Evolutionary conservation across 1,140 invertebrate species (phyloP).

Genomic region (Drosophila leontia): DNA sequence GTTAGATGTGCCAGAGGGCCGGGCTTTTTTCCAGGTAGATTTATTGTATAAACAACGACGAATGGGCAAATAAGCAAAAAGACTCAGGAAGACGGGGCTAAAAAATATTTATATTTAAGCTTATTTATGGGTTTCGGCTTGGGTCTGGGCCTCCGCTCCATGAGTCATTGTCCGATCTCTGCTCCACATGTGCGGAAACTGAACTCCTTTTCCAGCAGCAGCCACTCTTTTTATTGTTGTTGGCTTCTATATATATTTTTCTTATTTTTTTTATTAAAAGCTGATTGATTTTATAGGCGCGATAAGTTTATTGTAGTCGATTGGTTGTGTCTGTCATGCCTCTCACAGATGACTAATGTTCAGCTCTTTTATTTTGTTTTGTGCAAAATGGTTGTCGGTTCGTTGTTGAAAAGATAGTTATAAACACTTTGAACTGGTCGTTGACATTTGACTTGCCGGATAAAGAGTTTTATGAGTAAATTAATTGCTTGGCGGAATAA

Average conservation of each 20-base stretch:
- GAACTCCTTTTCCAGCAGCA: conserved; percentile 70
- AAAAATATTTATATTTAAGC: conserved; percentile 64
- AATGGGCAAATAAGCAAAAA: conserved; percentile 65
- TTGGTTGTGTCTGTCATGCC: conserved; percentile 45
- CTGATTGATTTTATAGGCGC: conserved; percentile 81
- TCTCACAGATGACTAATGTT: conserved; percentile 71
- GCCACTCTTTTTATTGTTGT: conserved; percentile 62
- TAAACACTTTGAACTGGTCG: conserved; percentile 69
- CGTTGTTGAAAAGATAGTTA: conserved; percentile 57
- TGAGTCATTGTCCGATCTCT: conserved; percentile 58
- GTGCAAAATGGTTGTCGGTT: conserved; percentile 24
- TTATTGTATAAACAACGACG: conserved; percentile 72
- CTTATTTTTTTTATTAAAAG: conserved; percentile 53
- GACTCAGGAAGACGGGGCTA: conserved; percentile 34
- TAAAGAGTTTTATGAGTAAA: conserved; percentile 4
- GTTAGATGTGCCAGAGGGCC: conserved; percentile 57
- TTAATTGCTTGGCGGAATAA: neutral
- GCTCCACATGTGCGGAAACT: conserved; percentile 69
- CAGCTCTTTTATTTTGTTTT: conserved; percentile 54
- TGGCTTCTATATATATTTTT: conserved; percentile 17
- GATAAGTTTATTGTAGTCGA: conserved; percentile 75
- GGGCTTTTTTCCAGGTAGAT: conserved; percentile 70
- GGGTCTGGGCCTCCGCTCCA: conserved; percentile 46
- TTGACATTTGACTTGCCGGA: conserved; percentile 50
- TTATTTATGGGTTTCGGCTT: conserved; percentile 73